Evolutionary conservation across 2,888 invertebrate genomes (phyloP).

Genomic region (Sceliomorpha sp.): DNA sequence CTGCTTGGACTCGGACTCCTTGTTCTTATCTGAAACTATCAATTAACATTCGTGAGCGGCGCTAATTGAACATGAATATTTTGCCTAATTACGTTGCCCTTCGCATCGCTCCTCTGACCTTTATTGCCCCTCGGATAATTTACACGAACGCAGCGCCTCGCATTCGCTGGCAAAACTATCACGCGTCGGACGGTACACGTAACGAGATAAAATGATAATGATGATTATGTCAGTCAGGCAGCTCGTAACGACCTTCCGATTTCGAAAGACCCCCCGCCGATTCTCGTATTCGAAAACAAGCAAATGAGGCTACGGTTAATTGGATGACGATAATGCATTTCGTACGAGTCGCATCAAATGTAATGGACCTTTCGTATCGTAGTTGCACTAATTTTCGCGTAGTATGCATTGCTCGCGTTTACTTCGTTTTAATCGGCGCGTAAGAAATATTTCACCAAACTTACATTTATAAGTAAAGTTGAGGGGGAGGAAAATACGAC

Average conservation of each 20-base stretch:
- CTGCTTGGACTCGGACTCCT: constrained; percentile 83
- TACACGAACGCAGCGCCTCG: constrained; percentile 21
- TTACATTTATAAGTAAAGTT: too few relatives aligned
- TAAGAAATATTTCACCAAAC: too few relatives aligned
- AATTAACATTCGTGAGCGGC: constrained; percentile 39
- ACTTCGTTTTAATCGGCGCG: too few relatives aligned
- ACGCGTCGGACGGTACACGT: constrained; percentile 25
- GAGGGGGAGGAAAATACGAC: too few relatives aligned
- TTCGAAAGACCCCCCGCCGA: constrained; percentile 6
- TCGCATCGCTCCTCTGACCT: constrained; percentile 13
- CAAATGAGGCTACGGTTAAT: constrained; percentile 7
- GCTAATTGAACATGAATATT: constrained; percentile 46
- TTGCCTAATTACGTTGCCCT: constrained; percentile 42
- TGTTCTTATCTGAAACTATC: constrained; percentile 81
- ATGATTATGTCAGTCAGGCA: constrained; percentile 65
- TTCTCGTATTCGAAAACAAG: constrained; percentile 22
- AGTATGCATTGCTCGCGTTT: too few relatives aligned
- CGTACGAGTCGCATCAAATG: background rate
- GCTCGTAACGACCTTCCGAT: constrained; percentile 49
- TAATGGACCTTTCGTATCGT: background rate
- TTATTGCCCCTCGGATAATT: too few relatives aligned
- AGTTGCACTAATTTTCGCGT: too few relatives aligned
- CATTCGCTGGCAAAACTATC: constrained; percentile 37
- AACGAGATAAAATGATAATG: constrained; percentile 61
- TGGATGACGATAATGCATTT: background rate